Conservation (phyloP, 2,888 invertebrate species). For the Synanthedon tipuliformis region DNA sequence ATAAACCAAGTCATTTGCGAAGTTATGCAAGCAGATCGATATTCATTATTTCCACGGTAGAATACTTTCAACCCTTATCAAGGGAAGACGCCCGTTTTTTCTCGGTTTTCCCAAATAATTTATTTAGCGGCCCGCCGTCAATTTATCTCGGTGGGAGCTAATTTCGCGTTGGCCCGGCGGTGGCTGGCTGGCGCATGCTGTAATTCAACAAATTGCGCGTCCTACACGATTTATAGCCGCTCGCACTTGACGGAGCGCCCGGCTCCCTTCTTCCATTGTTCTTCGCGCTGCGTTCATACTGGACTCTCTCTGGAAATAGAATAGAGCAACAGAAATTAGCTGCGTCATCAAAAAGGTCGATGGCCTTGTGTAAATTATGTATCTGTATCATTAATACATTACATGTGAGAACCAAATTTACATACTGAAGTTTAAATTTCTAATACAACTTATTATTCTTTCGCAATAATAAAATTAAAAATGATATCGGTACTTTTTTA, state of each 20-base stretch:
- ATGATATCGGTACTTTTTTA: too few species aligned
- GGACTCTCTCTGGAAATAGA: slow-evolving; percentile 27
- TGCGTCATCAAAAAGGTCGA: slow-evolving; percentile 5
- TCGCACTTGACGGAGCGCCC: slow-evolving; percentile 63
- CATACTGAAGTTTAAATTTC: too few species aligned
- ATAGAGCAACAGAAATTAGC: slow-evolving; percentile 16
- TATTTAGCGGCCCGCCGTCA: slow-evolving; percentile 67
- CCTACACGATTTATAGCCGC: slow-evolving; percentile 60
- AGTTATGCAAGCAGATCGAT: slow-evolving; percentile 31
- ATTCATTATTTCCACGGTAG: slow-evolving; percentile 57
- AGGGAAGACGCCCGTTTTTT: slow-evolving; percentile 67
- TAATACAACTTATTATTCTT: too few species aligned
- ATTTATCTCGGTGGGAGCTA: slow-evolving; percentile 70
- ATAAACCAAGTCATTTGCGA: not conserved
- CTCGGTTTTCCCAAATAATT: slow-evolving; percentile 71
- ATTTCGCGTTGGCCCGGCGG: slow-evolving; percentile 68
- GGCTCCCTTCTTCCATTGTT: slow-evolving; percentile 59
- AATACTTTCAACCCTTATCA: slow-evolving; percentile 65
- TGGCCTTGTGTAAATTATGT: not conserved
- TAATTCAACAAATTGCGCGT: slow-evolving; percentile 71
- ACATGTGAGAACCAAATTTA: too few species aligned
- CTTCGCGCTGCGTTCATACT: slow-evolving; percentile 38
- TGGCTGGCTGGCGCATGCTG: slow-evolving; percentile 68
- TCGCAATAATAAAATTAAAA: too few species aligned
- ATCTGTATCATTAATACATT: too few species aligned